These are phyloP conservation scores for Olivierus martensii DNA, from an alignment of 1,140 invertebrate genomes.

Conservation along the genomic window DNA sequence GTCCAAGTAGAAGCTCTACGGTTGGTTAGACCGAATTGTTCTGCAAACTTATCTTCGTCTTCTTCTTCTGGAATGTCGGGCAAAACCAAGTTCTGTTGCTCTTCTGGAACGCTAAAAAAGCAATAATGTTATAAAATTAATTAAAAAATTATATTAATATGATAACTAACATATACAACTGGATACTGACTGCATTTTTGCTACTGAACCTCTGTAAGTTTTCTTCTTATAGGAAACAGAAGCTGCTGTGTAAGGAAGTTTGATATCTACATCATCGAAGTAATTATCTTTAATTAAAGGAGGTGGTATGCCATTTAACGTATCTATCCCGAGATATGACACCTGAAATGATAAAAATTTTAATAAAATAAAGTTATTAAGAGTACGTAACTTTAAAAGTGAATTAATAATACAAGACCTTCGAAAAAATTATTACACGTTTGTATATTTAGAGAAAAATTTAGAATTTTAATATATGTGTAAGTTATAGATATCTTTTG, in stretches of 20 bases:
- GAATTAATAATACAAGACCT: neutral
- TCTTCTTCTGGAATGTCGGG: slow-evolving; percentile 44
- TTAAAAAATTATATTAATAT: slow-evolving; percentile 2
- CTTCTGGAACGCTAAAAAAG: slow-evolving; percentile 39
- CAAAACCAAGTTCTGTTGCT: slow-evolving; percentile 44
- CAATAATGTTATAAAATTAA: neutral
- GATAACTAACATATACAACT: too few relatives aligned
- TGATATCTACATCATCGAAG: slow-evolving; percentile 41
- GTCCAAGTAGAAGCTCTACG: slow-evolving; percentile 15
- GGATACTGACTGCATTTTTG: slow-evolving; percentile 35
- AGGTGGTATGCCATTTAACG: slow-evolving; percentile 39
- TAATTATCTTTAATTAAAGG: slow-evolving; percentile 48
- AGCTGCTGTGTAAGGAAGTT: slow-evolving; percentile 47
- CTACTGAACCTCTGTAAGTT: slow-evolving; percentile 47
- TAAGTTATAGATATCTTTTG: too few relatives aligned
- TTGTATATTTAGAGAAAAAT: too few relatives aligned
- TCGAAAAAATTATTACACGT: too few relatives aligned
- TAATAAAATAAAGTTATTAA: neutral
- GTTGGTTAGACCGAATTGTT: slow-evolving; percentile 4
- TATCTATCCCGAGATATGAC: slow-evolving; percentile 47
- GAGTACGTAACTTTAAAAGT: neutral
- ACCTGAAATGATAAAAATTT: slow-evolving; percentile 29
- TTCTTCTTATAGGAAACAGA: slow-evolving; percentile 45
- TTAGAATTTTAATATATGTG: too few relatives aligned
- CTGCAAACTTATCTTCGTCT: slow-evolving; percentile 27